A percentile compares a stretch with the other conserved stretches of the same genome.
phyloP scores from a whole-genome alignment of 2,888 invertebrate species.

The Ferrisia virgata region DNA sequence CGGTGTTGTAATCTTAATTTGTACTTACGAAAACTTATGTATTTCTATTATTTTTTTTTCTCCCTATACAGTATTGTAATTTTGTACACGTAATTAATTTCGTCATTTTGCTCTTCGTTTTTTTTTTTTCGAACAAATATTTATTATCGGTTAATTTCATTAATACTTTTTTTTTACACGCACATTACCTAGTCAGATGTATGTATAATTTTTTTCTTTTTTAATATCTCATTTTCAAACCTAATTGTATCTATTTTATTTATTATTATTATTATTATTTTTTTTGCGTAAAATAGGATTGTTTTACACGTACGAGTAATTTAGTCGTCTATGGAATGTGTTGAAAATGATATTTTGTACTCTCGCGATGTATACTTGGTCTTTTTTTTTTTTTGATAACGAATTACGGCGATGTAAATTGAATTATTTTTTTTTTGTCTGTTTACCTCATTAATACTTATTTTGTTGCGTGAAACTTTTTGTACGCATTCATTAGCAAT shows the following conservation, averaged over 20 bases:
- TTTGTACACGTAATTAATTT: background rate
- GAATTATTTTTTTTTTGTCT: background rate
- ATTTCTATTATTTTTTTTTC: background rate
- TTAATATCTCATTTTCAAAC: too few species aligned
- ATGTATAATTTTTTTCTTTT: too few species aligned
- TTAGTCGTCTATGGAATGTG: background rate
- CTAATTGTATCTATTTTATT: too few species aligned
- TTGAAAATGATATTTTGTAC: background rate
- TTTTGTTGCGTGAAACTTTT: constrained; percentile 13
- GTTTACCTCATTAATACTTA: constrained; percentile 14
- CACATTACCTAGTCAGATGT: constrained; percentile 44
- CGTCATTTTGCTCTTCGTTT: background rate
- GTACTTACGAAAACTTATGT: too few species aligned
- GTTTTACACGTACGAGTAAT: background rate
- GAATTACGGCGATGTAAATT: constrained; percentile 1
- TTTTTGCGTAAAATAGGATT: background rate
- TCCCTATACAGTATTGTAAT: background rate
- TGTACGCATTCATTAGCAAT: constrained; percentile 21
- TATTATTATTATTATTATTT: background rate
- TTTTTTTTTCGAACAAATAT: background rate
- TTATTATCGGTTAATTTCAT: background rate
- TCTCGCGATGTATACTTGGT: too few species aligned
- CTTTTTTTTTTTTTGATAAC: constrained; percentile 17
- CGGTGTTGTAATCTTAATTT: too few species aligned
- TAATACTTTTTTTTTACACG: constrained; percentile 32